Evolutionary conservation across 2,888 invertebrate genomes (phyloP), one percentile per base, ranked within the genome.

Genomic region (Actias luna): DNA sequence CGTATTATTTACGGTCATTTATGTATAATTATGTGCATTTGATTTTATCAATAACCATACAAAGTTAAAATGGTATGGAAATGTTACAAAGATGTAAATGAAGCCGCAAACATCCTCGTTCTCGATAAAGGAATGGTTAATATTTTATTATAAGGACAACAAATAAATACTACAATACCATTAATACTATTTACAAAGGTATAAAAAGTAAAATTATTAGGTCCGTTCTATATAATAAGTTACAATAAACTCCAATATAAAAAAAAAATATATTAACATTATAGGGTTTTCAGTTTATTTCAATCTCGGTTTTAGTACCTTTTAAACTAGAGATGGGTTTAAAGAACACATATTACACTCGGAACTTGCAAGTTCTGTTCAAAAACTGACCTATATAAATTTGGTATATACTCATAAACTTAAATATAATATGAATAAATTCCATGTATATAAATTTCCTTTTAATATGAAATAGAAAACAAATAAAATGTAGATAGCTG

Each of bases 401-500:
- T 50, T 46, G 25, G 10, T 4, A 25, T 1, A 12, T 25, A 50
- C 2, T 25, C 18, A 22, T 2, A 42, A 18, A 42, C 5, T n/a
- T n/a, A 8, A 42, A 42, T 7, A 18, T n/a, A 18, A 18, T 18
- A n/a, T 7, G 16, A 42, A 0, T 25, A 46, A 18, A 46, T 16
- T 46, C 10, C 22, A 46, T 2, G 22, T 22, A 46, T 50, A 50
- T 29, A 29, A 16, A 16, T 55, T 55, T 16, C 8, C 5, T 29
- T 27, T 25, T 22, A 27, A 52, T 12, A 50, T 50, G 7, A 31
- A 22, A 52, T 31, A 33, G 22, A 29, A 33, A 58, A 16, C 22
- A 22, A 35, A 35, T 61, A 33, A 35, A 50, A 52, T 36, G 52
- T 46, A 60, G 22, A 39, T 29, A 36, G 55, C 27, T 16, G 27